Evolutionary conservation across 2,888 invertebrate species (phyloP).

Genomic region (Buathra laborator): DNA sequence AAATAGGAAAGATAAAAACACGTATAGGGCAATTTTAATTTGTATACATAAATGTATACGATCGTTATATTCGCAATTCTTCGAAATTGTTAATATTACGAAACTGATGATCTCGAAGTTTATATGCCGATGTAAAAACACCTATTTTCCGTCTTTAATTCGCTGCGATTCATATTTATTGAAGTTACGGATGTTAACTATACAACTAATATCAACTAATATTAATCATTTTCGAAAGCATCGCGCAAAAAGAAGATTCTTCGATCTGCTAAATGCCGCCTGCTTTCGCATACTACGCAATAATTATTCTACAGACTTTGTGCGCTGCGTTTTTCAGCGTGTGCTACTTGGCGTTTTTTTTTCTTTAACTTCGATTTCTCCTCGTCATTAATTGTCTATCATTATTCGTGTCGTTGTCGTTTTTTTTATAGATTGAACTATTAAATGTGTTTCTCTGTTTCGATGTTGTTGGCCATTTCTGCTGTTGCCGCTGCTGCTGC

Average conservation of each 20-base stretch:
- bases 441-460: neutral
- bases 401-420: neutral
- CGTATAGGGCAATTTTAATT: no score
- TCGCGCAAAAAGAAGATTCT: neutral
- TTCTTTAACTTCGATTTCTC: neutral
- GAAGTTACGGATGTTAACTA: neutral
- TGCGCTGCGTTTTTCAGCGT: neutral
- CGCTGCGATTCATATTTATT: neutral
- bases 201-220: neutral
- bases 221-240: neutral
- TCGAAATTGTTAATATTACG: no score
- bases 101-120: no score
- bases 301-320: neutral
- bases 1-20: no score
- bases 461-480: conserved; percentile 9
- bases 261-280: neutral
- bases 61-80: no score
- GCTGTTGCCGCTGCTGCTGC: conserved; percentile 14
- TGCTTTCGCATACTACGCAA: neutral
- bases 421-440: neutral
- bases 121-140: no score
- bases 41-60: no score
- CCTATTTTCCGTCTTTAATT: no score
- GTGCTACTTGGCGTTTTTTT: neutral
- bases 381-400: conserved; percentile 1